Base-by-base conservation (phyloP, 2,113 vertebrate genomes). In the Ptychochromis oligacanthus region DNA sequence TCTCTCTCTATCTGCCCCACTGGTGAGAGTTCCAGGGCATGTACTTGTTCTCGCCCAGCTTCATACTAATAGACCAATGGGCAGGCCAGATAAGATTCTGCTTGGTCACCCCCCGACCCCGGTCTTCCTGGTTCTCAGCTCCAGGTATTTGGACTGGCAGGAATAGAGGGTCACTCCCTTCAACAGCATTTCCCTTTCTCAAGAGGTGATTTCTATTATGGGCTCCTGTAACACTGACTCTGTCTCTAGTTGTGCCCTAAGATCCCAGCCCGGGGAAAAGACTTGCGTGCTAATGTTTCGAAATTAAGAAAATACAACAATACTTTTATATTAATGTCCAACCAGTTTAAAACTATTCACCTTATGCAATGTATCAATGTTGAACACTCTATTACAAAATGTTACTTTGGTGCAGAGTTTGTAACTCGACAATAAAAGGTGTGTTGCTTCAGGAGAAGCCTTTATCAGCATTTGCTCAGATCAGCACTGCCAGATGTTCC, bases 111-210 rank as follows among this genome's bases (percentile, higher is more conserved):
- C 87, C 49, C 57, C n/a, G 91, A 93, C 92, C 93, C 62, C 8
- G 36, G n/a, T 74, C 92, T 94, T 95, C 93, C 93, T 95, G 91
- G 87, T 94, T 94, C 92, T 93, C 94, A 94, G 91, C 79, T 15
- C 15, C 92, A 94, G 93, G 93, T 95, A 91, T 95, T 95, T 94
- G 58, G 85, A 91, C 92, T 94, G 94, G 93, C 93, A 93, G 88
- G 79, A 85, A 84, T 61, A 88, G 75, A 57, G 49, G 90, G 91
- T 87, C 83, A 90, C 93, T 90, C 94, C 94, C 94, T 93, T 84
- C 75, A 82, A 26, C 85, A 91, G 91, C 83, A 94, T 94, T 93
- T 94, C 92, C 93, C 87, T 89, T 91, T 84, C 84, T 81, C 86
- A 81, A 88, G 85, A 75, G 85, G 87, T 87, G 92, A 82, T 82